Evolutionary conservation across 2,797 vertebrate species (phyloP).

Genomic region (Sciaenops ocellatus): DNA sequence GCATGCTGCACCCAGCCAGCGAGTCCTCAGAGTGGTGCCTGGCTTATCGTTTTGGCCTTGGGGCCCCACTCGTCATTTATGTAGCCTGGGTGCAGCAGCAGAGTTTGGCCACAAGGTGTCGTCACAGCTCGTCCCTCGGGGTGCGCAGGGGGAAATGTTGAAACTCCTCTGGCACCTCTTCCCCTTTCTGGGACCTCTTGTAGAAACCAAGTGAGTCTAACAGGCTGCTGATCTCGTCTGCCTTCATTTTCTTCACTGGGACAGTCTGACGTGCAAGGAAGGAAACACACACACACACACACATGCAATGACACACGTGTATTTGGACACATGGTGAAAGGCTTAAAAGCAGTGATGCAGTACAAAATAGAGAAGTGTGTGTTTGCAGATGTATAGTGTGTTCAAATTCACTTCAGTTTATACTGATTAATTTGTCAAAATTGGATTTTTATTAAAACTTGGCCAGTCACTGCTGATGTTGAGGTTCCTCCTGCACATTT

Average conservation of each 20-base stretch:
- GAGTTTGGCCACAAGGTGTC: slow-evolving; percentile 70
- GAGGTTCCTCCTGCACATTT: slow-evolving; percentile 4
- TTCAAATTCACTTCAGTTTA: neutral
- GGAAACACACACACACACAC: slow-evolving; percentile 14
- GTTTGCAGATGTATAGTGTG: neutral
- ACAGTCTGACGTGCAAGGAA: slow-evolving; percentile 76
- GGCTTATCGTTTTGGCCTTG: slow-evolving; percentile 75
- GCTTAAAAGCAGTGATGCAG: neutral
- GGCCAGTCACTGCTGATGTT: neutral
- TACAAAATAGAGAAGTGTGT: neutral
- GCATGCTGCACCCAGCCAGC: slow-evolving; percentile 49
- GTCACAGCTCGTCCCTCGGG: slow-evolving; percentile 87
- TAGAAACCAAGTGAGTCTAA: slow-evolving; percentile 89
- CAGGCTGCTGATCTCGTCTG: slow-evolving; percentile 86
- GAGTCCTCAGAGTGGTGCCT: slow-evolving; percentile 79
- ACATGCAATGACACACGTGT: slow-evolving; percentile 7
- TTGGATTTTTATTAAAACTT: slow-evolving; percentile 23
- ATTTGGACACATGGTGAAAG: slow-evolving; percentile 23
- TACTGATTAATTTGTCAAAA: slow-evolving; percentile 1
- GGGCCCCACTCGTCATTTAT: slow-evolving; percentile 82
- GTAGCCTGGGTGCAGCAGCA: slow-evolving; percentile 67
- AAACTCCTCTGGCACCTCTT: slow-evolving; percentile 88
- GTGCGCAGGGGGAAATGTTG: slow-evolving; percentile 84
- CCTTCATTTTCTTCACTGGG: slow-evolving; percentile 85
- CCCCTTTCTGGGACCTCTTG: slow-evolving; percentile 87